Evolutionary conservation across 1,140 invertebrate species (phyloP), one percentile per base, ranked within the genome.

Genomic region (Rhyzopertha dominica): DNA sequence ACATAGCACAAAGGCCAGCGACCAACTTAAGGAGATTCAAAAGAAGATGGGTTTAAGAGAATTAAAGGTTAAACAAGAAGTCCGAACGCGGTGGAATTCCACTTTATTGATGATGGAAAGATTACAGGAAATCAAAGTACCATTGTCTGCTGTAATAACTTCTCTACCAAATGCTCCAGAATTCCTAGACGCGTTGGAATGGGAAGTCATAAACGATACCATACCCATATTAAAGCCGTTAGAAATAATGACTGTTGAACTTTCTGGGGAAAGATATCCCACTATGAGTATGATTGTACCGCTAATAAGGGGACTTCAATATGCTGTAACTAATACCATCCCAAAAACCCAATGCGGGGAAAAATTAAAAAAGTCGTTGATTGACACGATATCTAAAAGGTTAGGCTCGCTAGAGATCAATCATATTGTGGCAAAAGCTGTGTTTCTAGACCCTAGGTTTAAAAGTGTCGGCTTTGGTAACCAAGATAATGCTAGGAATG

Each of bases 11-110:
- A 31, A 45, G 13, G 39, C 47, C 3, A 12, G 24, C 14, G 28
- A 22, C 10, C 53, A 57, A 54, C 34, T 61, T 9, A 46, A n/a
- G 40, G 17, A 25, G 30, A 18, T 40, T 10, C 46, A 50, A 43
- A 14, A 49, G 22, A 55, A 61, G 47, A 47, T 58, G 40, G 32
- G 39, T 13, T 23, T 56, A 8, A 38, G 41, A 7, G 20, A 34
- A 9, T 22, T 57, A 13, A 60, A 59, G 48, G 18, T 63, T 16
- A 61, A 62, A 30, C 51, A 61, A 47, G 60, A 66, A 49, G 44
- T 53, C n/a, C 7, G 14, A 13, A 63, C 63, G 4, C 19, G 59
- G n/a, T 66, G 64, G 62, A 65, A 63, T 49, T 63, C 54, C 2
- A 55, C 54, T 4, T 61, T 52, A 20, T 42, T 56, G 19, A 66